Conservation (phyloP, 2,888 invertebrate genomes). For the Monoplex corrugatus region DNA sequence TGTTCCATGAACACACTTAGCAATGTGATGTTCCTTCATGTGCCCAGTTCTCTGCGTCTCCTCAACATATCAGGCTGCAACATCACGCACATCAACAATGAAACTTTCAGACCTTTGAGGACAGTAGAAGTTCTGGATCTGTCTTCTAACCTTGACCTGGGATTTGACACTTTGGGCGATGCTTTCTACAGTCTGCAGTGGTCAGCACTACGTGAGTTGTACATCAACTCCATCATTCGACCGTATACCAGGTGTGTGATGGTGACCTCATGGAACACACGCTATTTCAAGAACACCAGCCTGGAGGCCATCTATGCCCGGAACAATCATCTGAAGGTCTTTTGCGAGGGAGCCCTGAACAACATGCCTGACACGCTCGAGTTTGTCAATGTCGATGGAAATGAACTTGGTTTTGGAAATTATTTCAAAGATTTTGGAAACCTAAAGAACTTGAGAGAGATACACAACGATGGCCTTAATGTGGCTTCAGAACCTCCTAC, state of each 20-base stretch:
- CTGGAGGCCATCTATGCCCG: slow-evolving; percentile 50
- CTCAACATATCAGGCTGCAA: slow-evolving; percentile 47
- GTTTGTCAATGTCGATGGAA: slow-evolving; percentile 41
- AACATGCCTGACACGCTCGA: slow-evolving; percentile 46
- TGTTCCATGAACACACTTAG: slow-evolving; percentile 39
- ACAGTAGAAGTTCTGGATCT: slow-evolving; percentile 48
- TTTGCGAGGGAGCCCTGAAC: slow-evolving; percentile 49
- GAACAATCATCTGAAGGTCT: slow-evolving; percentile 54
- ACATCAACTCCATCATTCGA: slow-evolving; percentile 47
- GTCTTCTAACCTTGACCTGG: slow-evolving; percentile 49
- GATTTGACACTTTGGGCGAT: slow-evolving; percentile 40
- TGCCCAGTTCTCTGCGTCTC: slow-evolving; percentile 20
- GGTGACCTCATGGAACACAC: slow-evolving; percentile 22
- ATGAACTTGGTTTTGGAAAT: slow-evolving; percentile 48
- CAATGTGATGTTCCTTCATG: slow-evolving; percentile 40
- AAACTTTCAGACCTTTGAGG: slow-evolving; percentile 37
- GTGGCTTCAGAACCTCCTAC: background rate
- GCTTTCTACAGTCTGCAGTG: slow-evolving; percentile 48
- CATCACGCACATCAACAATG: slow-evolving; percentile 2
- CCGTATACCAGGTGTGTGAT: slow-evolving; percentile 43
- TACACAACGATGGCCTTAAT: background rate
- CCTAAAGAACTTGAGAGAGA: background rate
- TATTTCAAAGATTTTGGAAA: slow-evolving; percentile 43
- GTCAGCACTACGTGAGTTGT: slow-evolving; percentile 28
- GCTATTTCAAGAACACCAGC: slow-evolving; percentile 46